These are phyloP conservation scores for Rhynchopsitta pachyrhyncha DNA, from an alignment of 2,113 vertebrate species.

Conservation along the genomic window DNA sequence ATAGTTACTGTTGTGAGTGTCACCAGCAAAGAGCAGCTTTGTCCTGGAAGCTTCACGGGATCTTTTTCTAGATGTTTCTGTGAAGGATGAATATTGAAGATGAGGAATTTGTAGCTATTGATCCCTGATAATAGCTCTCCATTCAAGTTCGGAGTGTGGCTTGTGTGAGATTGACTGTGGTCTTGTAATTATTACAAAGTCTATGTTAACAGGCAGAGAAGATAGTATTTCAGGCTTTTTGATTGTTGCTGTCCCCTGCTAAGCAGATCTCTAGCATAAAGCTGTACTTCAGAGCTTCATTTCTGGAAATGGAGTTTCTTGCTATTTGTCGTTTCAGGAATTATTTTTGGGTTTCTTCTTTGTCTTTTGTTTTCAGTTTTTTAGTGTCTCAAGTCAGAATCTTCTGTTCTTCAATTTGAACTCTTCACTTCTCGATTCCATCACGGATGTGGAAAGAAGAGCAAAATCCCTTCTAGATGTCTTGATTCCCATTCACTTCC, in stretches of 20 bases:
- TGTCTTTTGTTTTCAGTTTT: background rate
- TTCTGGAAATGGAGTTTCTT: background rate
- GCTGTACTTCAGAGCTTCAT: background rate
- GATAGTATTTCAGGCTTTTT: background rate
- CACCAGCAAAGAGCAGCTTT: background rate
- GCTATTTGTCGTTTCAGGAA: background rate
- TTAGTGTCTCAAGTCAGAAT: background rate
- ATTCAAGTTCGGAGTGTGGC: rapidly evolving
- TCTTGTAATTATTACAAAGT: background rate
- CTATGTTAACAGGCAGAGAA: background rate
- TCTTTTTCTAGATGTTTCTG: constrained; percentile 22
- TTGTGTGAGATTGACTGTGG: background rate
- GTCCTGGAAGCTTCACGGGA: background rate
- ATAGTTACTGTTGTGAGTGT: background rate
- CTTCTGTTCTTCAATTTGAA: background rate
- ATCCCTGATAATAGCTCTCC: rapidly evolving
- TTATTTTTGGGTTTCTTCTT: background rate
- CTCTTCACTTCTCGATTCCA: background rate
- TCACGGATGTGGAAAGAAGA: background rate
- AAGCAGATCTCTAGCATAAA: background rate
- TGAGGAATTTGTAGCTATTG: background rate
- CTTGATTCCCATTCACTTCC: background rate
- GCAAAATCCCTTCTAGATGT: background rate
- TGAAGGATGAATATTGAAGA: background rate
- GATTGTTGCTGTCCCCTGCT: background rate